These are phyloP conservation scores for Radopholus similis DNA, from an alignment of 1,140 invertebrate species.

Conservation along the genomic window DNA sequence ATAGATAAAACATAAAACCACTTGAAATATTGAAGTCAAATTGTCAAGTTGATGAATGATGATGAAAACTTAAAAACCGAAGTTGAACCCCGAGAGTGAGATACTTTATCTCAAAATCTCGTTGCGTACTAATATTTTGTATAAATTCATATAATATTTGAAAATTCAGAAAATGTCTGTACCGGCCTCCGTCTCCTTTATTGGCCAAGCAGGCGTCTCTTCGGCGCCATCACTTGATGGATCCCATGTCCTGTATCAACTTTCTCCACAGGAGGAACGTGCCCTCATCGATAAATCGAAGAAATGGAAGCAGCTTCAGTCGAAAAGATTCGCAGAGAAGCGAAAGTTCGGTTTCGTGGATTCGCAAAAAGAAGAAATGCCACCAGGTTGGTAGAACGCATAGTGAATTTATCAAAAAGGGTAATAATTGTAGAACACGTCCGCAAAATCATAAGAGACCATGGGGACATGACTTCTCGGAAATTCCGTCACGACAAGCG, in stretches of 20 bases:
- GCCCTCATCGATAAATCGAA: constrained; percentile 68
- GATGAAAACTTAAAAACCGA: background rate
- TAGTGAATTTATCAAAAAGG: constrained; percentile 6
- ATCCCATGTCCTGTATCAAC: background rate
- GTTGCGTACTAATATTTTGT: background rate
- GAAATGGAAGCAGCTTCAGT: constrained; percentile 98
- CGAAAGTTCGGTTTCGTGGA: constrained; percentile 97
- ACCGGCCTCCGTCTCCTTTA: constrained; percentile 8
- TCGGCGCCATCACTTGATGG: constrained; percentile 5
- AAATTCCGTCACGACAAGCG: constrained; percentile 98
- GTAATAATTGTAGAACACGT: constrained; percentile 74
- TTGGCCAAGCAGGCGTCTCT: constrained; percentile 5
- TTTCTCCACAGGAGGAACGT: constrained; percentile 16
- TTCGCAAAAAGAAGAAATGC: constrained; percentile 99
- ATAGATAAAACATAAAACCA: too few species aligned
- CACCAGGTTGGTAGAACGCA: constrained; percentile 66
- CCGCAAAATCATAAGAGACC: constrained; percentile 95
- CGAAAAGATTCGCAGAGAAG: constrained; percentile 94
- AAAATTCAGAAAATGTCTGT: constrained; percentile 4
- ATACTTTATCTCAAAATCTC: background rate
- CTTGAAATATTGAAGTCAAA: too few species aligned
- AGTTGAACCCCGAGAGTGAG: background rate
- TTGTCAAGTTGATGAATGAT: too few species aligned
- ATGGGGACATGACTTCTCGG: constrained; percentile 97
- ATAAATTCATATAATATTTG: background rate